Evolutionary conservation across 2,888 invertebrate genomes (phyloP), one percentile per base, ranked within the genome.

Genomic region (Globia sparganii): DNA sequence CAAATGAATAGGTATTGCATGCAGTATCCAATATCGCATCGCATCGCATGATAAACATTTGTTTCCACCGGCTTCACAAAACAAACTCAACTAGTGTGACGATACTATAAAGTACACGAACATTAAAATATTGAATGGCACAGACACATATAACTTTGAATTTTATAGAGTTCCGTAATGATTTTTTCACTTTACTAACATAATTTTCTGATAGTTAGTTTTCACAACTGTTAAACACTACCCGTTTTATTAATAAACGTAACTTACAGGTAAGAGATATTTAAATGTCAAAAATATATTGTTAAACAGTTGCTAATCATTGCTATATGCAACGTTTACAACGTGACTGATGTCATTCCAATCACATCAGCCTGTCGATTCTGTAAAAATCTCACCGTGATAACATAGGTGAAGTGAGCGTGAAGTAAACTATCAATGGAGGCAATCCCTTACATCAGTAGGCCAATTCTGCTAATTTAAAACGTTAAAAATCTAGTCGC

Each of bases 41-140:
- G 28, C 28, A 34, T n/a, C 40, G 72, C 25, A 65, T 34, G 34
- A 40, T 56, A 46, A 56, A 79, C 21, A 61, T 69, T 61, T 59
- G 43, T 65, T 37, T 59, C 28, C 43, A 69, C 9, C n/a, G n/a
- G n/a, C 9, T 58, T 21, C 58, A 68, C 84, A 84, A 84, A 65
- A 61, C 46, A 69, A 78, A 65, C 72, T 71, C 67, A 8, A 40
- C 31, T 28, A 53, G 53, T 28, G 37, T 15, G 49, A 40, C 59
- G 64, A 1, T 83, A 68, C 62, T 65, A 34, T 56, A 31, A 72
- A 81, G 59, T 40, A 80, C 58, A 31, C 66, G 58, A 2, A 84
- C 80, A 70, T 80, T 84, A 79, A 72, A 69, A 79, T 69, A 83
- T 77, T 67, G 64, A 78, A 56, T 69, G 84, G 34, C 18, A 49